These are phyloP conservation scores for Molanna angustata DNA, from an alignment of 2,888 invertebrate species.

Conservation along the genomic window DNA sequence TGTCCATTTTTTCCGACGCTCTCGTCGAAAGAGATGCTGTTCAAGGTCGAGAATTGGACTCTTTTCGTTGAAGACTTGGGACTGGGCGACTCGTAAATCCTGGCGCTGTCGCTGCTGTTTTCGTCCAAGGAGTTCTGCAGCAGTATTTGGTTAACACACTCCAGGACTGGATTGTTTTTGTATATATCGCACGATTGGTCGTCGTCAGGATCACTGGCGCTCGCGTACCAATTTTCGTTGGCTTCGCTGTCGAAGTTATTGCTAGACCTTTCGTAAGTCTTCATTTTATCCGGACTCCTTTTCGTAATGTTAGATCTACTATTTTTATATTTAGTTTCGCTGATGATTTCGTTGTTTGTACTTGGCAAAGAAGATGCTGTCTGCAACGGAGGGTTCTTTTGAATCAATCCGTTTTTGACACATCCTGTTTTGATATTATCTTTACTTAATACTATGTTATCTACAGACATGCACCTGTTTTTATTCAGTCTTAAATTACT, in stretches of 20 bases:
- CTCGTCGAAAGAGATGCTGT: slow-evolving; percentile 57
- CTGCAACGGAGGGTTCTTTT: background rate
- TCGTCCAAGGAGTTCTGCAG: slow-evolving; percentile 69
- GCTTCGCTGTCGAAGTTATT: slow-evolving; percentile 46
- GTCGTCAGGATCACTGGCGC: slow-evolving; percentile 75
- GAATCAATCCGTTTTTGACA: background rate
- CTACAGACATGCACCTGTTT: slow-evolving; percentile 46
- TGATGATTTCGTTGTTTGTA: background rate
- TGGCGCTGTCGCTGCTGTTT: slow-evolving; percentile 52
- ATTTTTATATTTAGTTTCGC: background rate
- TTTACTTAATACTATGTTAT: slow-evolving; percentile 43
- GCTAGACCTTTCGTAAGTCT: slow-evolving; percentile 9
- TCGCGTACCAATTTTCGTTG: slow-evolving; percentile 77
- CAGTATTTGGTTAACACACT: slow-evolving; percentile 83
- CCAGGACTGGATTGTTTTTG: slow-evolving; percentile 79
- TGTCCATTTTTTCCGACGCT: slow-evolving; percentile 43
- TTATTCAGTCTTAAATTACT: slow-evolving; percentile 40
- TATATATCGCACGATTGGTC: slow-evolving; percentile 67
- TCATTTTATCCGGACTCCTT: slow-evolving; percentile 33
- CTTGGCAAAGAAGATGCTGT: background rate
- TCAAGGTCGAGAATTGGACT: slow-evolving; percentile 63
- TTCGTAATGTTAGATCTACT: slow-evolving; percentile 9
- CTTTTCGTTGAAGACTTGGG: slow-evolving; percentile 55
- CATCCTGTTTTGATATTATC: slow-evolving; percentile 33
- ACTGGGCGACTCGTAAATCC: slow-evolving; percentile 50